Base-by-base conservation (phyloP, 2,888 invertebrate species). In the Eupithecia insigniata region DNA sequence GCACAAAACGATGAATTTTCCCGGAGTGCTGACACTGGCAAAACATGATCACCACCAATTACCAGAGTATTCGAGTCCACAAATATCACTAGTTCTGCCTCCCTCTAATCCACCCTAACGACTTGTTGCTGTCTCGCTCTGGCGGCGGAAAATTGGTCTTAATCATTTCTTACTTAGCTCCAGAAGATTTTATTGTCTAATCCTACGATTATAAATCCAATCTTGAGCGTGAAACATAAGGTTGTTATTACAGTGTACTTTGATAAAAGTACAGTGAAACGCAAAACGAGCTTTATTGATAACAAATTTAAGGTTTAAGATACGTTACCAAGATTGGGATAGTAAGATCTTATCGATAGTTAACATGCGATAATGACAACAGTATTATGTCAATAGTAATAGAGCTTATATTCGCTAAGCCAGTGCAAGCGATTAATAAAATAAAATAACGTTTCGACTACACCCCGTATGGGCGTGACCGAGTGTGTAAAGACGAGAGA, bases 11-110 rank as follows among this genome's bases (percentile, higher is more conserved):
- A 90, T 87, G 87, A 90, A 89, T 89, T 90, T 87, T 87, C 88
- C 85, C 84, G 81, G 84, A 87, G 85, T 86, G 94, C 93, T 92
- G 93, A 93, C 92, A 90, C 88, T 82, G 83, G 84, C 92, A 91
- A 92, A 93, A 92, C 91, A 92, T 90, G 92, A 93, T 92, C 92
- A 91, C 90, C 91, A 90, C 90, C 93, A 94, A 94, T 94, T 93
- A 94, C 91, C 87, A 86, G 84, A 86, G 89, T 89, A 90, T 85
- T 86, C 6, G 83, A 84, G 84, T 89, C 89, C 86, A 85, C 90
- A 88, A 88, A 89, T 87, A 90, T 84, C 81, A 68, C 74, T 76
- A 55, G 34, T 32, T 62, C 70, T 64, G 36, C 84, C 85, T 75
- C 82, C 67, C 70, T 87, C 82, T 78, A 67, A 69, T 82, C 61